These are phyloP conservation scores for Ctenopoma multispine DNA, from an alignment of 2,797 vertebrate genomes.

Conservation along the genomic window DNA sequence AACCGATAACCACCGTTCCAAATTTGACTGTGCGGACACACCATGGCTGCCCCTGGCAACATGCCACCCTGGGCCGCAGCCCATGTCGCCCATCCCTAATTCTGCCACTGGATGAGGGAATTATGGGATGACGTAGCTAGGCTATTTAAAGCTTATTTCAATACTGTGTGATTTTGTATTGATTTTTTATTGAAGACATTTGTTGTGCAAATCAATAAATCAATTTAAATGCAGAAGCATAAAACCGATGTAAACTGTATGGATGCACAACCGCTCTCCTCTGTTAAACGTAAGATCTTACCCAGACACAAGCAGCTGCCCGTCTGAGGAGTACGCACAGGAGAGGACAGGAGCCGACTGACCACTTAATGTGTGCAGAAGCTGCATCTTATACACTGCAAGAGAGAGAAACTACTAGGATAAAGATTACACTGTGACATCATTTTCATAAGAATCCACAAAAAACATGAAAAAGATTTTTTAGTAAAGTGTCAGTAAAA, in stretches of 20 bases:
- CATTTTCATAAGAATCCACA: not conserved
- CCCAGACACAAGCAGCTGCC: constrained; percentile 92
- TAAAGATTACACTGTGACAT: not conserved
- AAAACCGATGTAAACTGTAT: not conserved
- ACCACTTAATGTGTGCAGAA: constrained; percentile 82
- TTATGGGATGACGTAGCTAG: too few relatives aligned
- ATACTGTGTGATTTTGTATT: too few relatives aligned
- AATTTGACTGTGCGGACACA: too few relatives aligned
- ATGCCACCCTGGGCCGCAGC: too few relatives aligned
- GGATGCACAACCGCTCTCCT: not conserved
- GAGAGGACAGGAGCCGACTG: constrained; percentile 92
- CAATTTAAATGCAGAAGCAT: too few relatives aligned
- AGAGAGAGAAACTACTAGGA: constrained; percentile 18
- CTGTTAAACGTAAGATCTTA: constrained; percentile 65
- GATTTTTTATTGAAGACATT: too few relatives aligned
- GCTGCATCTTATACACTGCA: constrained; percentile 88
- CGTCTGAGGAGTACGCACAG: constrained; percentile 91
- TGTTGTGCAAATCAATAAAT: too few relatives aligned
- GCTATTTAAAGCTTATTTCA: too few relatives aligned
- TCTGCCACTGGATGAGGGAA: too few relatives aligned
- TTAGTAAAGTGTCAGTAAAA: not conserved
- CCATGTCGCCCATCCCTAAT: too few relatives aligned
- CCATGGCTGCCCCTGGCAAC: too few relatives aligned
- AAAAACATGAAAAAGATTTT: not conserved
- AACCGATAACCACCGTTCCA: too few relatives aligned